Evolutionary conservation across 2,888 invertebrate species (phyloP), one percentile per base, ranked within the genome.

Genomic region (Drosophila atroscutellata): DNA sequence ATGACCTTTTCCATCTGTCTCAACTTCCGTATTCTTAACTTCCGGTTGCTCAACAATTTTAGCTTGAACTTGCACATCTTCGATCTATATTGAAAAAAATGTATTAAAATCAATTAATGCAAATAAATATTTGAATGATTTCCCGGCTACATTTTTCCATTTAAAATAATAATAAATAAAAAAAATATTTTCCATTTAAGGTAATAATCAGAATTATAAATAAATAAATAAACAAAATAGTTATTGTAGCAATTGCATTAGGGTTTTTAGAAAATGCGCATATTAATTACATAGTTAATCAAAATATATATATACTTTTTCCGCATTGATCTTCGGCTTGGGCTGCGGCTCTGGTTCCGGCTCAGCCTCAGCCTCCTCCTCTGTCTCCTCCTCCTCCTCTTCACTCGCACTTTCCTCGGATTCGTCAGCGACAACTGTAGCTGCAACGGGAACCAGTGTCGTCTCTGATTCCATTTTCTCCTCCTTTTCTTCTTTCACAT

Each of bases 261-360:
- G 8, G 8, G 45, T 2, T 24, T 45, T 32, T 42, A 20, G 6
- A 32, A 45, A 34, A 45, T 55, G 61, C 54, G 49, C 39, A 24
- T 37, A 24, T 42, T 67, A 54, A 45, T 45, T 24, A 7, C 45
- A 24, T 24, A 15, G 36, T 20, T 26, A 50, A 52, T 58, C 37
- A 24, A 60, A 55, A 50, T 42, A 20, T 52, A 13, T 15, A 36
- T 73, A 59, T 65, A 69, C 69, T 68, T 76, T 39, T 61, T 66
- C 28, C 20, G 47, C n/a, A 4, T 52, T 75, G 18, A 42, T 32
- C 24, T 68, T 39, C 20, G 59, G 15, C 7, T 20, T 20, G 7
- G 20, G 13, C 20, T 45, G 20, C 20, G 42, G 20, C 3, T 24
- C 24, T 45, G 45, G 45, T 24, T 24, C 8, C 8, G 15, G 8